These are phyloP conservation scores for Notarius quadriscutis DNA, from an alignment of 2,113 vertebrate genomes.

Conservation along the genomic window DNA sequence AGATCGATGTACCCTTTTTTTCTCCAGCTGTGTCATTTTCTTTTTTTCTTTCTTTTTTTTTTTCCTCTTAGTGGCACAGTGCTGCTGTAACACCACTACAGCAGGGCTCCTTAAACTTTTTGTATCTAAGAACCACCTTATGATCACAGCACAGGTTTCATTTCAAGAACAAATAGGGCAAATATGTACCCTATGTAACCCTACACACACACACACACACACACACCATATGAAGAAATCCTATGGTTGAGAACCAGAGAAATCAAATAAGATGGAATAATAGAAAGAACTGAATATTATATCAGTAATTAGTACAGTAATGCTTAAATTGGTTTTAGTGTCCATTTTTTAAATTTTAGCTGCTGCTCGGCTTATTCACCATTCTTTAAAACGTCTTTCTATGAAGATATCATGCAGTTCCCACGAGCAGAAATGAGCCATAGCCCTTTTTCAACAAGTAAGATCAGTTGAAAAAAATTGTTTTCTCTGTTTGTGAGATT, in stretches of 20 bases:
- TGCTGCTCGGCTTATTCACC: background rate
- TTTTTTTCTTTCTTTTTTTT: too few species aligned
- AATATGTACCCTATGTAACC: background rate
- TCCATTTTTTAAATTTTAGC: background rate
- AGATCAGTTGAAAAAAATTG: slow-evolving; percentile 27
- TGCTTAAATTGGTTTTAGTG: background rate
- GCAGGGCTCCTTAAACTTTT: background rate
- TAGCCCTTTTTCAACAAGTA: background rate
- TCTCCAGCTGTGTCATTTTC: slow-evolving; percentile 59
- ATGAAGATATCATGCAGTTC: background rate
- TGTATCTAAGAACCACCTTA: background rate
- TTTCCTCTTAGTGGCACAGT: background rate
- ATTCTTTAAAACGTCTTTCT: background rate
- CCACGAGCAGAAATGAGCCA: background rate
- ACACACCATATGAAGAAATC: background rate
- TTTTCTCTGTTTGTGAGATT: slow-evolving; percentile 42
- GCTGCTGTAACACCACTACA: background rate
- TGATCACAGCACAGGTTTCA: background rate
- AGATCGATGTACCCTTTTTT: slow-evolving; percentile 66
- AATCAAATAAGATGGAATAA: background rate
- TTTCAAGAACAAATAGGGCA: background rate
- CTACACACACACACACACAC: too few species aligned
- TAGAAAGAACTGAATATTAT: background rate
- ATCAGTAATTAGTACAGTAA: background rate
- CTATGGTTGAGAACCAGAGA: background rate